Evolutionary conservation across 2,797 vertebrate genomes (phyloP).

Genomic region (Macropodus opercularis): DNA sequence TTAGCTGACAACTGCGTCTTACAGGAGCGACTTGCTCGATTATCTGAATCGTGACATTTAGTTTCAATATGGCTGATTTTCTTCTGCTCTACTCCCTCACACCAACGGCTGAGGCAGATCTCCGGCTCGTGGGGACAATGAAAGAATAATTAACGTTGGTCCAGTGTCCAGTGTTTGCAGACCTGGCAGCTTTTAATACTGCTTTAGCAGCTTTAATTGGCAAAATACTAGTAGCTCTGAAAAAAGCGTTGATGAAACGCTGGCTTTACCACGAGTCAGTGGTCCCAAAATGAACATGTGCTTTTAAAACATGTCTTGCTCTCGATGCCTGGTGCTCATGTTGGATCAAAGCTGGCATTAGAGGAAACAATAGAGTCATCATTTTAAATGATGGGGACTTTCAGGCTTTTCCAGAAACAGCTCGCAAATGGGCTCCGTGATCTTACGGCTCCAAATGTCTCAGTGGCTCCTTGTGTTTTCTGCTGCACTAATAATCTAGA

Average conservation of each 20-base stretch:
- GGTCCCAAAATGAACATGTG: no score
- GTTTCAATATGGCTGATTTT: no score
- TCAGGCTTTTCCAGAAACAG: neutral
- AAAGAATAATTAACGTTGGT: no score
- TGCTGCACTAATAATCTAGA: no score
- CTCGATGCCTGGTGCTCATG: neutral
- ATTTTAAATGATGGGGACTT: neutral
- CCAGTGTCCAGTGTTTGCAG: neutral
- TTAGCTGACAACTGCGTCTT: no score
- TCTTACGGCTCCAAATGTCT: neutral
- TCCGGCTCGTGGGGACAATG: no score
- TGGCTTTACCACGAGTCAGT: no score
- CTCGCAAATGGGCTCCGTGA: neutral
- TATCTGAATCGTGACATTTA: no score
- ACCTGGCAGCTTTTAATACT: neutral
- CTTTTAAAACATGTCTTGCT: neutral
- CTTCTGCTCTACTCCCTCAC: no score
- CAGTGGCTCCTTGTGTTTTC: no score
- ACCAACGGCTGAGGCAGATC: no score
- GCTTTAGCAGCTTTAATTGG: neutral
- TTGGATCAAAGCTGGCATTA: neutral
- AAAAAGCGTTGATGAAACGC: neutral
- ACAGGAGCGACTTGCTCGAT: no score
- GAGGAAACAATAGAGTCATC: neutral
- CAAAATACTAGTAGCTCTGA: neutral